phyloP scores from a whole-genome alignment of 2,797 vertebrate genomes.

The Gallinago solitaria region DNA sequence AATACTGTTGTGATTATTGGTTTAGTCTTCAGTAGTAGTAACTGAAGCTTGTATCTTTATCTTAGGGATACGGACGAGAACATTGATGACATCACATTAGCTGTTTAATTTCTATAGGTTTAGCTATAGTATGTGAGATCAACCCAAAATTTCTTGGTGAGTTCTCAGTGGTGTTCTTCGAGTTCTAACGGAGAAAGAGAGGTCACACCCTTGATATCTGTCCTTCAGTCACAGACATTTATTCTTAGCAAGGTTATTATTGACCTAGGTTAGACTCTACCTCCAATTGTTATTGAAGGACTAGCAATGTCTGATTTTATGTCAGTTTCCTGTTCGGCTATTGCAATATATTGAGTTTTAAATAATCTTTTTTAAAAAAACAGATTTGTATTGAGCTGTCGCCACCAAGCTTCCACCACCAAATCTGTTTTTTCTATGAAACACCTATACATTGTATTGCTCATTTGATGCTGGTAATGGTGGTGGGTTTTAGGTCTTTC shows the following conservation, averaged over 20 bases:
- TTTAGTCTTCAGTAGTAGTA: background rate
- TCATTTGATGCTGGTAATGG: background rate
- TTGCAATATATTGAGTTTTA: background rate
- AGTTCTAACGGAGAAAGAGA: background rate
- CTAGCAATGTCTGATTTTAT: slow-evolving; percentile 17
- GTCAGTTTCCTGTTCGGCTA: slow-evolving; percentile 2
- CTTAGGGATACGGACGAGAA: background rate
- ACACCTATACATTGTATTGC: background rate
- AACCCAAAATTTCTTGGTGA: background rate
- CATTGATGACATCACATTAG: background rate
- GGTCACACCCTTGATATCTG: background rate
- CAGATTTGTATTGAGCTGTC: background rate
- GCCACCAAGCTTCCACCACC: background rate
- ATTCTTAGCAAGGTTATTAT: slow-evolving; percentile 21
- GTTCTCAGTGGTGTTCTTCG: background rate
- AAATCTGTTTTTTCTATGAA: slow-evolving; percentile 35
- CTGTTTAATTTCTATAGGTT: background rate
- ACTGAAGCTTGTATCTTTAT: background rate
- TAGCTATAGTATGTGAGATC: background rate
- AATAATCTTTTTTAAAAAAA: slow-evolving; percentile 34
- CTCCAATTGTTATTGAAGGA: slow-evolving; percentile 25
- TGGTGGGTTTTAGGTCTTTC: slow-evolving; percentile 12
- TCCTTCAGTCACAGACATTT: slow-evolving; percentile 6
- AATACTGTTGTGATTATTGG: background rate
- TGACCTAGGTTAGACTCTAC: slow-evolving; percentile 4